Conservation (phyloP, 2,797 vertebrate genomes). For the Eulemur coronatus region DNA sequence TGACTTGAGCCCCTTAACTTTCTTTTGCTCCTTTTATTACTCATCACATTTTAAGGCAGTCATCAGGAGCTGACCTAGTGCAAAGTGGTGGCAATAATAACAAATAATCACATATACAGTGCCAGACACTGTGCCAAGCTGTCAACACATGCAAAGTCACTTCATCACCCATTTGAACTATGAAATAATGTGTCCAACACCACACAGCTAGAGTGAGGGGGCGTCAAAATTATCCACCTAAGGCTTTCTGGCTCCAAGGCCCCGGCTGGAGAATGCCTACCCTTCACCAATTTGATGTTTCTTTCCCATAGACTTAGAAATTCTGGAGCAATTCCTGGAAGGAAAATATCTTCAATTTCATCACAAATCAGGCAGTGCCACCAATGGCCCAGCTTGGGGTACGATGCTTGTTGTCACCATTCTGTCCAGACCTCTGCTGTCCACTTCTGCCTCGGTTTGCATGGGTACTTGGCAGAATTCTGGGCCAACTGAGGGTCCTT, state of each 20-base stretch:
- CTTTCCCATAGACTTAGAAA: background rate
- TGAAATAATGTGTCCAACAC: background rate
- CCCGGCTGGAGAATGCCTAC: background rate
- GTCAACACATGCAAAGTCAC: background rate
- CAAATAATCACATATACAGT: background rate
- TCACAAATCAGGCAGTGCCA: background rate
- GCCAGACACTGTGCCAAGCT: background rate
- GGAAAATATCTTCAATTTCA: background rate
- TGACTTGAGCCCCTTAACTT: background rate
- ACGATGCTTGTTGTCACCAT: background rate
- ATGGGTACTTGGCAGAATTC: background rate
- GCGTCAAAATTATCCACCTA: background rate
- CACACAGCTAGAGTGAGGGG: background rate
- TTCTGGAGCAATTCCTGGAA: background rate
- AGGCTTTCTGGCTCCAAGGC: background rate
- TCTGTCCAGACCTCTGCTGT: background rate
- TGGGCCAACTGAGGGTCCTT: background rate
- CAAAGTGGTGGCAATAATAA: background rate
- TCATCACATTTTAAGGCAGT: background rate
- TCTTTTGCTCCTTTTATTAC: background rate
- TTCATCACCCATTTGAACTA: background rate
- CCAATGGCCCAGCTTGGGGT: background rate
- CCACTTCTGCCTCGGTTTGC: background rate
- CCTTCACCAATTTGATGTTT: background rate
- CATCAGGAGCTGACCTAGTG: background rate